phyloP scores from a whole-genome alignment of 2,797 vertebrate species.

The Hapalemur alaotrensis region DNA sequence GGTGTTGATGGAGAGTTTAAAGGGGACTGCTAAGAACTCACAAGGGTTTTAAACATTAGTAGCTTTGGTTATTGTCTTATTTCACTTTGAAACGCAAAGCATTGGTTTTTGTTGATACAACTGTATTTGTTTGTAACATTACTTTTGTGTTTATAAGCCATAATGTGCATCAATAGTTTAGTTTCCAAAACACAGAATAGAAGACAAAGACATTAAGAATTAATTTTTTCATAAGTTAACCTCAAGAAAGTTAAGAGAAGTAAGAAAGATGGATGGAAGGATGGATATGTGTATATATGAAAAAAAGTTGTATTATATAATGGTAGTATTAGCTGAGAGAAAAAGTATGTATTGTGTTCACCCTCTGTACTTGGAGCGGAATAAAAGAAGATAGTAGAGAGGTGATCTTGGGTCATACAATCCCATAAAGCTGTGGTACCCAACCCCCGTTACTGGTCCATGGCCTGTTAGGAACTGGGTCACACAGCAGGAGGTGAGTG shows the following conservation, averaged over 20 bases:
- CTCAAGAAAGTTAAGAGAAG: not conserved
- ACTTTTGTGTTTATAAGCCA: not conserved
- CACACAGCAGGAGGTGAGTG: too few relatives aligned
- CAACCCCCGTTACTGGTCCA: too few relatives aligned
- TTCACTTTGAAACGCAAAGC: not conserved
- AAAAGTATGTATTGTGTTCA: not conserved
- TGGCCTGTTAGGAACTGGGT: too few relatives aligned
- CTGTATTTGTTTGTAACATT: not conserved
- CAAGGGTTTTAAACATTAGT: not conserved
- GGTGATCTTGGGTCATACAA: not conserved
- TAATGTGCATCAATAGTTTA: not conserved
- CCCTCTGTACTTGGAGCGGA: not conserved
- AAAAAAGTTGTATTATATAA: not conserved
- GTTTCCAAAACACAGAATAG: not conserved
- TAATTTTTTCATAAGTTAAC: not conserved
- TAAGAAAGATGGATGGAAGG: not conserved
- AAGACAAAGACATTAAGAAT: not conserved
- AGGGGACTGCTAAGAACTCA: not conserved
- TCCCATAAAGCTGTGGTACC: not conserved
- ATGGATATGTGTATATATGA: not conserved
- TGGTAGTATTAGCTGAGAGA: not conserved
- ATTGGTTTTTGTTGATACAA: not conserved
- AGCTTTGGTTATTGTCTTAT: not conserved
- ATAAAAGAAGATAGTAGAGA: not conserved
- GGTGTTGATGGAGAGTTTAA: not conserved